Evolutionary conservation across 2,113 vertebrate species (phyloP).

Genomic region (Poicephalus gulielmi): DNA sequence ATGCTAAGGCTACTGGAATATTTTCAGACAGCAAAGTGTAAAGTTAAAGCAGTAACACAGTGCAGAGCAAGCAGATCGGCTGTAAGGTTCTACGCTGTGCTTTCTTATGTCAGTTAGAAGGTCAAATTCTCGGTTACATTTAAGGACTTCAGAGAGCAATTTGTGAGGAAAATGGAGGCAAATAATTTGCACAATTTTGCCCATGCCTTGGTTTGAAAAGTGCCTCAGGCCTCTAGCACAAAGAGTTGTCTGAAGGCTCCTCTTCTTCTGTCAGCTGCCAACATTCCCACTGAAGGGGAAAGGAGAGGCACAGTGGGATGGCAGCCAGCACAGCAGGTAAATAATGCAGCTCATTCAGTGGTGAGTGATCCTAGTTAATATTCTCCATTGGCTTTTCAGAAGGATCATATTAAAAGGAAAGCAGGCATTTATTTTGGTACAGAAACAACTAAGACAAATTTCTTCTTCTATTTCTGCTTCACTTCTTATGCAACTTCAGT

Average conservation of each 20-base stretch:
- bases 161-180: neutral
- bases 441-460: neutral
- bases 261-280: neutral
- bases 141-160: neutral
- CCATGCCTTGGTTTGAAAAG: neutral
- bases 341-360: neutral
- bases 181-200: neutral
- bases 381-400: neutral
- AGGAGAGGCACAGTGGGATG: neutral
- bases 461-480: neutral
- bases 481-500: neutral
- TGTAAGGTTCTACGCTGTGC: neutral
- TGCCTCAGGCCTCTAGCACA: neutral
- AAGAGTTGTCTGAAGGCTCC: neutral
- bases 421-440: neutral
- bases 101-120: slow-evolving; percentile 17
- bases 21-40: slow-evolving; percentile 5
- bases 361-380: neutral
- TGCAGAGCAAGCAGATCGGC: neutral
- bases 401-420: neutral
- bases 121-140: slow-evolving; percentile 17
- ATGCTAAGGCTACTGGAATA: neutral
- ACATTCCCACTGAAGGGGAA: neutral
- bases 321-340: neutral
- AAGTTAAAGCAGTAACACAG: slow-evolving; percentile 43